Conservation (phyloP, 1,140 invertebrate genomes). For the Drosophila tropicalis region DNA sequence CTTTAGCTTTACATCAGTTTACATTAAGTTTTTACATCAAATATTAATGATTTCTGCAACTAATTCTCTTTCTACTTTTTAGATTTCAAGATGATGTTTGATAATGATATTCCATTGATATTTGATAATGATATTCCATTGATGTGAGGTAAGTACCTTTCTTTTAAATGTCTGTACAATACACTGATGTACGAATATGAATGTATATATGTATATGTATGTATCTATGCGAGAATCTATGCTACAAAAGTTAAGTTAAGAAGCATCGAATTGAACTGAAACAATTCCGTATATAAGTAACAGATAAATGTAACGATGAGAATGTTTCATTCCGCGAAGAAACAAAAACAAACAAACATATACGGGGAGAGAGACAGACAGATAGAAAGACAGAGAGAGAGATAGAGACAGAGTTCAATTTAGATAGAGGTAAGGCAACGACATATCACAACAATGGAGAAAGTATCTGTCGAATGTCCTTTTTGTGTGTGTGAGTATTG, state of each 20-base stretch:
- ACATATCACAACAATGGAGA: conserved; percentile 10
- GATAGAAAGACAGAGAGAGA: no score
- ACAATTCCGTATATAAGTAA: neutral
- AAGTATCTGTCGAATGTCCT: neutral
- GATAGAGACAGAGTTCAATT: neutral
- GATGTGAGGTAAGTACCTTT: neutral
- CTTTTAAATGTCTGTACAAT: neutral
- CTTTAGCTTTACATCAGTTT: no score
- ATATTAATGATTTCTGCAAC: no score
- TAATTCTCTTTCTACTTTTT: no score
- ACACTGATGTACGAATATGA: neutral
- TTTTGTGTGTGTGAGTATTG: neutral
- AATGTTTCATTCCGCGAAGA: conserved; percentile 4
- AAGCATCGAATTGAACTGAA: conserved; percentile 6
- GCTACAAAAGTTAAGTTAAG: neutral
- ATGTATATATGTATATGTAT: neutral
- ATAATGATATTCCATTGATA: neutral
- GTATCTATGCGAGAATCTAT: neutral
- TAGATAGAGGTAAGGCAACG: conserved; percentile 7
- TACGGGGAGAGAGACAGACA: no score
- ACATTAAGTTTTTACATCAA: no score
- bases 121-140: neutral
- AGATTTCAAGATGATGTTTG: no score
- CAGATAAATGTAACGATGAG: neutral
- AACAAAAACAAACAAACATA: neutral